phyloP scores from a whole-genome alignment of 2,113 vertebrate genomes.

The Peromyscus maniculatus region DNA sequence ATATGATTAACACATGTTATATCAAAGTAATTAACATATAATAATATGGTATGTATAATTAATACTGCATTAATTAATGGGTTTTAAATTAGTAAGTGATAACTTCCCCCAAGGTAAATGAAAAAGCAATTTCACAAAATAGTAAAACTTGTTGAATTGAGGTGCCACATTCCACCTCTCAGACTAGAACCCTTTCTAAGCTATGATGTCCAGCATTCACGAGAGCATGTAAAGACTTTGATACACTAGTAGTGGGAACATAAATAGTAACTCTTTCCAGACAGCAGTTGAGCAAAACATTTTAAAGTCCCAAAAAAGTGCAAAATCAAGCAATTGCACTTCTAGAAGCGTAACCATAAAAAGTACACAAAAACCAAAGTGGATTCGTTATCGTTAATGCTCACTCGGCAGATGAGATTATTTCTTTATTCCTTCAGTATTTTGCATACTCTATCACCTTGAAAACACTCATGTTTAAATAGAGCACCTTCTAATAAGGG shows the following conservation, averaged over 20 bases:
- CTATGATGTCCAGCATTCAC: not conserved
- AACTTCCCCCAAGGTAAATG: not conserved
- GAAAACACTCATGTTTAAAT: not conserved
- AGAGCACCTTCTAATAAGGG: not conserved
- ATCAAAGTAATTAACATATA: not conserved
- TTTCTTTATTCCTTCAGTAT: not conserved
- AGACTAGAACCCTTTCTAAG: not conserved
- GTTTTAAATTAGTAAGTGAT: slow-evolving; percentile 41
- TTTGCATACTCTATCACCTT: not conserved
- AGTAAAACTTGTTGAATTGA: not conserved
- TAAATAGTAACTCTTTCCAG: not conserved
- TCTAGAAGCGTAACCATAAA: not conserved
- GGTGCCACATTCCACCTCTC: not conserved
- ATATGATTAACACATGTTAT: not conserved
- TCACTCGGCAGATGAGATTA: not conserved
- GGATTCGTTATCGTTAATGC: not conserved
- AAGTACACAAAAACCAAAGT: not conserved
- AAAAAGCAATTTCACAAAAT: slow-evolving; percentile 24
- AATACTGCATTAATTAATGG: not conserved
- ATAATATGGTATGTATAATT: not conserved
- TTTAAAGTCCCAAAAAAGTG: slow-evolving; percentile 21
- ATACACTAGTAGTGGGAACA: not conserved
- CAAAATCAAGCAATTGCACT: not conserved
- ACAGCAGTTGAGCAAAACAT: not conserved
- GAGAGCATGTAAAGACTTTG: not conserved